These are phyloP conservation scores for Marronus borbonicus DNA, from an alignment of 2,888 invertebrate species.

Conservation along the genomic window DNA sequence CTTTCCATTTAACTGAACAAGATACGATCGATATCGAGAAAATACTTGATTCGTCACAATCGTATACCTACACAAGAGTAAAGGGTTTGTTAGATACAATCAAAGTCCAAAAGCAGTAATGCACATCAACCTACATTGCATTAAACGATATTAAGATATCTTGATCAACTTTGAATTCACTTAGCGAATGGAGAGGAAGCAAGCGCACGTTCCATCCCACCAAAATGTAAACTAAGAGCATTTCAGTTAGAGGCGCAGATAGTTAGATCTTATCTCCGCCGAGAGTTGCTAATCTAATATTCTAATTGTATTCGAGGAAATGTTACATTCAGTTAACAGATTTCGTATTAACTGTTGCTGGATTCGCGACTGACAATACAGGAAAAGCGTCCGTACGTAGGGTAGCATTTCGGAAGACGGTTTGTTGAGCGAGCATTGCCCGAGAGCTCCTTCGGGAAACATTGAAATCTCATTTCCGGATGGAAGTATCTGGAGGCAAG, in stretches of 20 bases:
- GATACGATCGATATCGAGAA: not conserved
- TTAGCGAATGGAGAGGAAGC: slow-evolving; percentile 59
- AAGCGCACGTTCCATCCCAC: slow-evolving; percentile 48
- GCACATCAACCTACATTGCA: slow-evolving; percentile 56
- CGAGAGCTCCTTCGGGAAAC: slow-evolving; percentile 70
- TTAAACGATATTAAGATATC: slow-evolving; percentile 67
- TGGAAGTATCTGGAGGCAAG: slow-evolving; percentile 60
- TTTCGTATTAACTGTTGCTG: slow-evolving; percentile 69
- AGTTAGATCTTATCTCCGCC: slow-evolving; percentile 63
- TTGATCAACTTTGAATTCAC: slow-evolving; percentile 68
- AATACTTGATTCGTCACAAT: too few relatives aligned
- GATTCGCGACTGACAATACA: slow-evolving; percentile 46
- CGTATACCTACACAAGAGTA: slow-evolving; percentile 13
- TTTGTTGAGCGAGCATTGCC: slow-evolving; percentile 49
- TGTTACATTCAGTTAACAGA: slow-evolving; percentile 71
- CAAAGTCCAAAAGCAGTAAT: slow-evolving; percentile 54
- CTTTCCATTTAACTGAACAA: slow-evolving; percentile 14
- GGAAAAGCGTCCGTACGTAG: slow-evolving; percentile 53
- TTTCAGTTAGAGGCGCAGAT: slow-evolving; percentile 54
- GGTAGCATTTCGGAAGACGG: slow-evolving; percentile 42
- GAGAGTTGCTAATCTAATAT: slow-evolving; percentile 69
- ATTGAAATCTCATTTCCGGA: slow-evolving; percentile 71
- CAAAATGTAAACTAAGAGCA: slow-evolving; percentile 61
- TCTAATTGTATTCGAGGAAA: slow-evolving; percentile 72
- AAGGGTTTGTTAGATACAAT: slow-evolving; percentile 49